Percentiles rank a stretch among this genome's conserved stretches.
These are phyloP conservation scores for Rhinolophus ferrumequinum DNA, from an alignment of 2,113 vertebrate genomes.

Conservation along the genomic window DNA sequence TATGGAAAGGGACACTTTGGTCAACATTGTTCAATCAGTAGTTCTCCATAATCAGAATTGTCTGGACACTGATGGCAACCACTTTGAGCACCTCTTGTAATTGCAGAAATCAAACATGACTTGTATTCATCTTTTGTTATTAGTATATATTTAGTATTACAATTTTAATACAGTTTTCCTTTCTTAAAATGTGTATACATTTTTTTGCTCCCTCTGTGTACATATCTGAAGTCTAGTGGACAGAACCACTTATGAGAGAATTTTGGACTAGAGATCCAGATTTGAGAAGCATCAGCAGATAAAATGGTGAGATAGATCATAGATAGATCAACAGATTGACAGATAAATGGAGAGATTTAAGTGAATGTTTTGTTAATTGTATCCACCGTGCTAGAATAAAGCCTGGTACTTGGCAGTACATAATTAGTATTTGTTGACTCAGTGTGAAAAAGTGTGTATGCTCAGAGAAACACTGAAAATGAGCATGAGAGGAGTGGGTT, in stretches of 20 bases:
- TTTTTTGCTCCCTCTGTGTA: no score
- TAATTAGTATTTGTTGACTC: not conserved
- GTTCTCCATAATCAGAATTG: no score
- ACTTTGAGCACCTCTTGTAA: no score
- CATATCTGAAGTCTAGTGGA: not conserved
- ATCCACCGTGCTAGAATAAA: not conserved
- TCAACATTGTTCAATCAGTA: no score
- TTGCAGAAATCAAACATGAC: no score
- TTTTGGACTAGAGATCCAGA: not conserved
- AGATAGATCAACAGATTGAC: not conserved
- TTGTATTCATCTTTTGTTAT: no score
- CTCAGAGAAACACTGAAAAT: not conserved
- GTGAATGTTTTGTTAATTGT: not conserved
- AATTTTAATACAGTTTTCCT: no score
- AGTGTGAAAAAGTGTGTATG: not conserved
- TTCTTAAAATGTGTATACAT: no score
- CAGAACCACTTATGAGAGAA: not conserved
- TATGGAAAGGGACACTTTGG: no score
- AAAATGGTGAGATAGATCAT: not conserved
- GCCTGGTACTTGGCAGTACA: not conserved
- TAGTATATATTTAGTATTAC: no score
- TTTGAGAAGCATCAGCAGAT: not conserved
- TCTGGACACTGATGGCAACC: no score
- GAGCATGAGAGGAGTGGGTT: not conserved
- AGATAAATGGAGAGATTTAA: not conserved